Base-by-base conservation (phyloP, 2,113 vertebrate species). In the Marmota monax region DNA sequence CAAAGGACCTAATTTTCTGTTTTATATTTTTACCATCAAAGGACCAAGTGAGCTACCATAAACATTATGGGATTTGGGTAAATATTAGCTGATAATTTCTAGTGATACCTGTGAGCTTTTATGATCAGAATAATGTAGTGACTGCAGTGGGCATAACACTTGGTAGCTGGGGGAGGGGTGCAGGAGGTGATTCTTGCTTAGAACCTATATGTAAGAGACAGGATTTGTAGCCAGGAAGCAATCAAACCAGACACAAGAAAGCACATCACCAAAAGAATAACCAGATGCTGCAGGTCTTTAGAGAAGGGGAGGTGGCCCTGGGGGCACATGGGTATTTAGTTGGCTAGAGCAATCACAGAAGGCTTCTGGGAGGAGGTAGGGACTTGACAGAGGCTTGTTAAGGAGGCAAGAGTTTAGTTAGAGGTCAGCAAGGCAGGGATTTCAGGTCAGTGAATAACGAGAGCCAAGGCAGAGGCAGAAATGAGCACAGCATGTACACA, bases 71-170 rank as follows among this genome's bases (percentile, higher is more conserved):
- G 69, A 70, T 69, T 98, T 96, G 93, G 84, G 84, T 96, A 96
- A 97, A 97, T 88, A 93, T 93, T 97, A 94, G 77, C 70, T 93
- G 95, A 96, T 72, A 97, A 84, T 96, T 97, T 95, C 92, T 87
- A 92, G 89, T 42, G 79, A 32, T 86, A 84, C 89, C 53, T 87
- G 69, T 92, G 84, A 63, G 87, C 51, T 93, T 95, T 96, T 95
- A 92, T 92, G 92, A 95, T 89, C 89, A 87, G 69, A 84, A 65
- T 95, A 84, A 84, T 95, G 8, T 96, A 92, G 69, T 77, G 53
- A 18, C 84, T 94, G 39, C 72, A 63, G 78, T 79, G 63, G 96
- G 76, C 45, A 56, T 53, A 79, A 82, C 37, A 72, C 74, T 78
- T 82, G 73, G 91, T 37, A 45, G 72, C 51, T 39, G 45, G 69